Conservation (phyloP, 2,888 invertebrate genomes). For the Ectobius pallidus region DNA sequence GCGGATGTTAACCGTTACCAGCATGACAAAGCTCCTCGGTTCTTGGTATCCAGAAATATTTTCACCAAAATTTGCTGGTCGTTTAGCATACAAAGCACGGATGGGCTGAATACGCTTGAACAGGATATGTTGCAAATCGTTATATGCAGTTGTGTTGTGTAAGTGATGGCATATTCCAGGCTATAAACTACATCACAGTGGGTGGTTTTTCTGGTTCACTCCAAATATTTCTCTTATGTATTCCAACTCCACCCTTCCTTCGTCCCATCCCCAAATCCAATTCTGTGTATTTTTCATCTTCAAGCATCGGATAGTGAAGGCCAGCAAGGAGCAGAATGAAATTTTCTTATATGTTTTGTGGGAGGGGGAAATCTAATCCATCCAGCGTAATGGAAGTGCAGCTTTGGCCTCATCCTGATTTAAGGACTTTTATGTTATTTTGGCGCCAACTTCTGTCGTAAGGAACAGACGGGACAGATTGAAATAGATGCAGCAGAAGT, state of each 20-base stretch:
- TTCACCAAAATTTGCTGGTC: no score
- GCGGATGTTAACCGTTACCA: no score
- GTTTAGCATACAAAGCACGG: no score
- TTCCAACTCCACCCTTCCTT: not conserved
- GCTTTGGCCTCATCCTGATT: slow-evolving; percentile 6
- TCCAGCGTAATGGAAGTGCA: not conserved
- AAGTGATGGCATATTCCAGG: slow-evolving; percentile 4
- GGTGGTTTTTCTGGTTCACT: slow-evolving; percentile 23
- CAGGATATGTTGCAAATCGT: not conserved
- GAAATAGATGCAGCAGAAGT: not conserved
- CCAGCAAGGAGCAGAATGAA: not conserved
- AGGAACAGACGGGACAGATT: not conserved
- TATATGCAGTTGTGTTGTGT: not conserved
- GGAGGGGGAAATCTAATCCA: slow-evolving; percentile 13
- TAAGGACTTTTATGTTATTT: not conserved
- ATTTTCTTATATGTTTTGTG: slow-evolving; percentile 10
- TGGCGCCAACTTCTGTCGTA: not conserved
- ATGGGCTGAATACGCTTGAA: no score
- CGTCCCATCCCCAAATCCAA: not conserved
- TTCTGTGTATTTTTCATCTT: slow-evolving; percentile 31
- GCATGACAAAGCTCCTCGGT: no score
- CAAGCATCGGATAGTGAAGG: not conserved
- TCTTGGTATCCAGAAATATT: no score
- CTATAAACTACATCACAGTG: slow-evolving; percentile 15
- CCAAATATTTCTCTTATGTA: slow-evolving; percentile 27